These are phyloP conservation scores for Lithodes maja DNA, from an alignment of 2,888 invertebrate genomes.

Conservation along the genomic window DNA sequence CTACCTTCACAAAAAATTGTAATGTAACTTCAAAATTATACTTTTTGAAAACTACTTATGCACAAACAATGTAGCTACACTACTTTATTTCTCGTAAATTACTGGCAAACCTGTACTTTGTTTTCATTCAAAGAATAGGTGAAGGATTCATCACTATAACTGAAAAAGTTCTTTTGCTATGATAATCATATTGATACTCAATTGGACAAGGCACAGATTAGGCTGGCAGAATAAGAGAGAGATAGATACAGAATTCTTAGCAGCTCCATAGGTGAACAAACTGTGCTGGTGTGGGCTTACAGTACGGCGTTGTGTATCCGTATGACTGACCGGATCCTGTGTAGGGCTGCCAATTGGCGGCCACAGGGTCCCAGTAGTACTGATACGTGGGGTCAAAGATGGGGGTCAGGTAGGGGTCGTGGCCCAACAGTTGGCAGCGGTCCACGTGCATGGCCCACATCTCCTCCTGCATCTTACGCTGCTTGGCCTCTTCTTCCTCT, in stretches of 20 bases:
- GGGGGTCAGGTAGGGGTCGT: conserved; percentile 79
- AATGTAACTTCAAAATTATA: too few relatives aligned
- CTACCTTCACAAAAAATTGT: too few relatives aligned
- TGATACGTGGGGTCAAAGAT: conserved; percentile 74
- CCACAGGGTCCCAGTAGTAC: conserved; percentile 65
- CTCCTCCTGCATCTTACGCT: conserved; percentile 79
- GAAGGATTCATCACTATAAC: too few relatives aligned
- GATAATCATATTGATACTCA: too few relatives aligned
- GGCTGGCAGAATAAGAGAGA: background rate
- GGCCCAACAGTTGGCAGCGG: conserved; percentile 78
- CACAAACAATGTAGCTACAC: too few relatives aligned
- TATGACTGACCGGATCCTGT: conserved; percentile 50
- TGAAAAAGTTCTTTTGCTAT: too few relatives aligned
- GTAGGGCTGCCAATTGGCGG: conserved; percentile 64
- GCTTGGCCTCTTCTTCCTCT: conserved; percentile 74
- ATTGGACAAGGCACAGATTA: too few relatives aligned
- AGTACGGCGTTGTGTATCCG: background rate
- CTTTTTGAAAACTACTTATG: too few relatives aligned
- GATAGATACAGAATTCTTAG: background rate
- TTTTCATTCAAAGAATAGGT: too few relatives aligned
- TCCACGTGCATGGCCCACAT: conserved; percentile 80
- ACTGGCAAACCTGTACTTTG: too few relatives aligned
- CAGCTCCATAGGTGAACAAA: background rate
- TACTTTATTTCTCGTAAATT: too few relatives aligned
- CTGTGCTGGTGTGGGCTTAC: background rate